Evolutionary conservation across 2,113 vertebrate genomes (phyloP).

Genomic region (Enhydra lutris): DNA sequence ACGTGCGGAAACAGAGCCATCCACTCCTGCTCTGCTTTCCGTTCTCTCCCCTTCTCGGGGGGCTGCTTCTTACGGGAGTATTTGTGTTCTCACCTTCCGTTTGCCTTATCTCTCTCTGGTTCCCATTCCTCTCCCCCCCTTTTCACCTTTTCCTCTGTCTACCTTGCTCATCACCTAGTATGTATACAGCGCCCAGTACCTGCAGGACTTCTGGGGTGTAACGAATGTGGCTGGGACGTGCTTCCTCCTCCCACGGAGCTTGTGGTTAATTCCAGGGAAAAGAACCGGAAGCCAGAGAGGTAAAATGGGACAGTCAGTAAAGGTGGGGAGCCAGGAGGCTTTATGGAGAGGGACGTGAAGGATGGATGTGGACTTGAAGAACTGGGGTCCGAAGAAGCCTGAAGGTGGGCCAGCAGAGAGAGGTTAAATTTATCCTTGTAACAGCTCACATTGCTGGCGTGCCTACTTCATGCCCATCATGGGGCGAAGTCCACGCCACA

Average conservation of each 20-base stretch:
- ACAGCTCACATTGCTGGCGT: neutral
- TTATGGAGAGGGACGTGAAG: neutral
- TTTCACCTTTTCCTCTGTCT: neutral
- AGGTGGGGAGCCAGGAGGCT: neutral
- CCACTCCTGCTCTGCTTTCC: fast-evolving
- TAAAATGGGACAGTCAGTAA: neutral
- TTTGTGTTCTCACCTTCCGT: neutral
- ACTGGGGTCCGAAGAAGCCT: neutral
- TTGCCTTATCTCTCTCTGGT: neutral
- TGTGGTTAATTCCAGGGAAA: fast-evolving
- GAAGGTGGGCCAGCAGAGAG: neutral
- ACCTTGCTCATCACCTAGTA: neutral
- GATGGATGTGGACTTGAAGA: neutral
- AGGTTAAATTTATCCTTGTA: neutral
- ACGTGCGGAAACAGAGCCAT: neutral
- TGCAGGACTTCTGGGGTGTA: fast-evolving
- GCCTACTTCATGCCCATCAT: no score
- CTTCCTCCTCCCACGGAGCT: neutral
- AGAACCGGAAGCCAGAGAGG: no score
- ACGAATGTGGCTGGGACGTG: neutral
- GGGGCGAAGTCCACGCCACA: neutral
- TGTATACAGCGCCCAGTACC: neutral
- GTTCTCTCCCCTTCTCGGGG: no score
- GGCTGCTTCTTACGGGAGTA: no score
- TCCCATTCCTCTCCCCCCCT: neutral